phyloP scores from a whole-genome alignment of 2,113 vertebrate genomes.

The Nothoprocta perdicaria region DNA sequence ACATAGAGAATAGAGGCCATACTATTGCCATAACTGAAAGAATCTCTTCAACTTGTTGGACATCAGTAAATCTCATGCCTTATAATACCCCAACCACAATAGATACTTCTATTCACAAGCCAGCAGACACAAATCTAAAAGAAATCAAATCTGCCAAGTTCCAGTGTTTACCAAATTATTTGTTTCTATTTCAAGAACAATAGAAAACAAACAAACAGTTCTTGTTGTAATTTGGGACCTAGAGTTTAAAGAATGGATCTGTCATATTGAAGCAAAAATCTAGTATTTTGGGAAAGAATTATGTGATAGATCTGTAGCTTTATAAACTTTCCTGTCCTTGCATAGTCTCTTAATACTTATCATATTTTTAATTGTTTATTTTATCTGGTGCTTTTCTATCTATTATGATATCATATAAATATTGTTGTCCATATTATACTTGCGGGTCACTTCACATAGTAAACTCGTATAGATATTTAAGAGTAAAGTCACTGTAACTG shows the following conservation, averaged over 20 bases:
- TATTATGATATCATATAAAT: not conserved
- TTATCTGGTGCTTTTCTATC: not conserved
- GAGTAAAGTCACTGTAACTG: not conserved
- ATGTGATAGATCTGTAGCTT: not conserved
- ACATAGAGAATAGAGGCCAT: not conserved
- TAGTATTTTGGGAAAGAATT: not conserved
- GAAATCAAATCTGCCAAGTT: not conserved
- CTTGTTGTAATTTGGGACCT: not conserved
- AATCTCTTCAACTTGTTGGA: not conserved
- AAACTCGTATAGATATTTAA: not conserved
- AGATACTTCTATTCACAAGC: not conserved
- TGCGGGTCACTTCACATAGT: not conserved
- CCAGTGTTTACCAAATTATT: not conserved
- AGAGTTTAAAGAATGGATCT: not conserved
- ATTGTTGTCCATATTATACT: not conserved
- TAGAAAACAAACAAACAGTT: not conserved
- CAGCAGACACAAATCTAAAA: not conserved
- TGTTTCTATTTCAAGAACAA: not conserved
- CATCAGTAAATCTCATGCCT: fast-evolving
- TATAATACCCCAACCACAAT: not conserved
- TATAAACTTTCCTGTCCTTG: not conserved
- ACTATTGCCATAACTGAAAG: not conserved
- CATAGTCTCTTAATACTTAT: not conserved
- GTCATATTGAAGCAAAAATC: not conserved
- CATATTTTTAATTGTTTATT: not conserved